Evolutionary conservation across 2,113 vertebrate species (phyloP), one percentile per base, ranked within the genome.

Genomic region (Upupa epops): DNA sequence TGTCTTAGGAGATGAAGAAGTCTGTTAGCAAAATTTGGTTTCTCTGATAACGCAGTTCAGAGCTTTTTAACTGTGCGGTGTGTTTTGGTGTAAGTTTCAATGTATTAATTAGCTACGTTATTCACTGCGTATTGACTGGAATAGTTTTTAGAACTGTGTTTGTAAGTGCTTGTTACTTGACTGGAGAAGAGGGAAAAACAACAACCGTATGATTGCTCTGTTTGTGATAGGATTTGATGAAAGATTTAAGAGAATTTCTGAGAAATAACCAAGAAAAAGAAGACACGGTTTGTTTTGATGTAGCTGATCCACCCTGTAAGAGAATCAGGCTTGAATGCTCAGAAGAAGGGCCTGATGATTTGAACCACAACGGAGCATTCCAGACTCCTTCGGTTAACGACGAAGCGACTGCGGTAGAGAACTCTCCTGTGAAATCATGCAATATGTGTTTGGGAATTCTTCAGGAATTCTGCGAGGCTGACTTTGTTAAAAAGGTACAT

Each of bases 381-480:
- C 78, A 42, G 55, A 8, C 60, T 16, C 85, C 89, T 11, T 22
- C 7, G 0, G 22, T 46, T 22, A 34, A 77, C 3, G 91, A 40
- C 13, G 91, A 78, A 24, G 95, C 14, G 6, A 9, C 65, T 36
- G 48, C 85, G 5, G 6, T 7, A 34, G 59, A 84, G 49, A 84
- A 71, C 28, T 80, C 52, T 0, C 49, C 89, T 68, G 32, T 68
- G 6, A 31, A 54, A 11, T 97, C 98, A 32, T 99, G 99, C 88
- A 98, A 97, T 13, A 94, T 98, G 64, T 99, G 99, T 93, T 90
- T 99, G 94, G 99, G 99, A 58, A 88, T 99, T 86, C 98, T 99
- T 49, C 99, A 99, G 96, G 97, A 98, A 19, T 97, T 98, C 77
- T 98, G 98, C 9, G 97, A 98, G 88, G 51, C 75, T 32, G 85